A percentile compares a stretch with the other conserved stretches of the same genome.
These are phyloP conservation scores for Drosophila fungiperda DNA, from an alignment of 2,888 invertebrate genomes.

Conservation along the genomic window DNA sequence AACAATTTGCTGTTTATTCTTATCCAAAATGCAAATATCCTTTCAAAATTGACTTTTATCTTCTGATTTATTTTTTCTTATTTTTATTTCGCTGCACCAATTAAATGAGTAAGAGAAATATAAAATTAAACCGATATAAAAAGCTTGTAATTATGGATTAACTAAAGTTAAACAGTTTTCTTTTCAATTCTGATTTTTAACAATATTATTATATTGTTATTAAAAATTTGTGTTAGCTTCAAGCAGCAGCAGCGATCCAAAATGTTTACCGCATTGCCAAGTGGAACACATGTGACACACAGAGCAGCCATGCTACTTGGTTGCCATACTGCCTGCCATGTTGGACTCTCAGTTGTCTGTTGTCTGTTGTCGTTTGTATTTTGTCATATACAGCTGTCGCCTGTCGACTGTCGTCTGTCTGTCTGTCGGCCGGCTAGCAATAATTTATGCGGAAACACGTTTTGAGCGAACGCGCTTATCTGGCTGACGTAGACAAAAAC, in stretches of 20 bases:
- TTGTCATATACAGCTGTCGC: constrained; percentile 2
- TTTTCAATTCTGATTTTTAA: not conserved
- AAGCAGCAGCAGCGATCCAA: not conserved
- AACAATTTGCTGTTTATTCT: not conserved
- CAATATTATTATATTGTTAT: not conserved
- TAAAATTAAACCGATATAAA: not conserved
- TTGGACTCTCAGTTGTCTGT: constrained; percentile 10
- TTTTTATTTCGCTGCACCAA: not conserved
- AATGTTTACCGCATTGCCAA: constrained; percentile 9
- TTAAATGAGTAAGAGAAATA: not conserved
- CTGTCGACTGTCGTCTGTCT: not conserved
- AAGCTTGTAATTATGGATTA: not conserved
- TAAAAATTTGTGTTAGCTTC: not conserved
- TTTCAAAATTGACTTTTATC: too few relatives aligned
- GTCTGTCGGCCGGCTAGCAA: constrained; percentile 25
- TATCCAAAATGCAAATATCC: not conserved
- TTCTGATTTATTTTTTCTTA: not conserved
- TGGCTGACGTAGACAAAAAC: constrained; percentile 37
- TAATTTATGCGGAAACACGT: constrained; percentile 82
- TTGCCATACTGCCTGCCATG: constrained; percentile 51
- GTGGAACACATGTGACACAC: constrained; percentile 9
- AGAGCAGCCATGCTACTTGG: constrained; percentile 32
- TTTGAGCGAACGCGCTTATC: constrained; percentile 65
- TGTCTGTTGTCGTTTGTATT: constrained; percentile 12
- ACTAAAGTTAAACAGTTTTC: not conserved